These are phyloP conservation scores for Lasius platythorax DNA, from an alignment of 2,888 invertebrate genomes.

Conservation along the genomic window DNA sequence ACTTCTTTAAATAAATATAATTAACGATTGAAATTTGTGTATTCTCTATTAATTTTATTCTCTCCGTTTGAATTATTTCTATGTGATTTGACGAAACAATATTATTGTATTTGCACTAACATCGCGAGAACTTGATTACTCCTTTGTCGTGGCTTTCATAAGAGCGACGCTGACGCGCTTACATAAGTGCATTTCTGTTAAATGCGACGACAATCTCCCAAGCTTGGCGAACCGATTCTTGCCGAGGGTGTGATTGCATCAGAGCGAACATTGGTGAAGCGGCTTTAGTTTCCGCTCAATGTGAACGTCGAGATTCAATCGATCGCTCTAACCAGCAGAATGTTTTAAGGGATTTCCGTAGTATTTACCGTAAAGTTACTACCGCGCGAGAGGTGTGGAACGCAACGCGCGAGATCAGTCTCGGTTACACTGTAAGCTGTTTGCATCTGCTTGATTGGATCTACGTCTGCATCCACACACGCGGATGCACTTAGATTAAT, in stretches of 20 bases:
- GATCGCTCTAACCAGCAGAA: slow-evolving; percentile 51
- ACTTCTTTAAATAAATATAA: neutral
- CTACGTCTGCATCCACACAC: slow-evolving; percentile 19
- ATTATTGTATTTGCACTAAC: neutral
- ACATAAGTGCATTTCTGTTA: slow-evolving; percentile 25
- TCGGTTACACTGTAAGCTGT: slow-evolving; percentile 39
- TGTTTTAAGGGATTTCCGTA: slow-evolving; percentile 65
- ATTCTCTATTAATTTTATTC: neutral
- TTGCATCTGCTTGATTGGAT: slow-evolving; percentile 48
- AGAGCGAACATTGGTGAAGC: slow-evolving; percentile 43
- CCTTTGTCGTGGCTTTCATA: slow-evolving; percentile 22
- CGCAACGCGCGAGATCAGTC: slow-evolving; percentile 33
- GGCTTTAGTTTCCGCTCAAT: slow-evolving; percentile 44
- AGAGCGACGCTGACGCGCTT: slow-evolving; percentile 14
- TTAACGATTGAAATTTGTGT: neutral
- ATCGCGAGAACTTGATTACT: neutral
- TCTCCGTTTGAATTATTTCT: neutral
- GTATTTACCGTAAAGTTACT: slow-evolving; percentile 54
- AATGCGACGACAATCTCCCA: slow-evolving; percentile 43
- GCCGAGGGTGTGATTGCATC: slow-evolving; percentile 50
- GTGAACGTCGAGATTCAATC: slow-evolving; percentile 53
- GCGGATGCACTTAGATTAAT: slow-evolving; percentile 34
- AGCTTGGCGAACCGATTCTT: slow-evolving; percentile 35
- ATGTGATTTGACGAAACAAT: neutral
- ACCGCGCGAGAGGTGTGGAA: slow-evolving; percentile 15